phyloP scores from a whole-genome alignment of 1,140 invertebrate genomes.

The Sitobion miscanthi region DNA sequence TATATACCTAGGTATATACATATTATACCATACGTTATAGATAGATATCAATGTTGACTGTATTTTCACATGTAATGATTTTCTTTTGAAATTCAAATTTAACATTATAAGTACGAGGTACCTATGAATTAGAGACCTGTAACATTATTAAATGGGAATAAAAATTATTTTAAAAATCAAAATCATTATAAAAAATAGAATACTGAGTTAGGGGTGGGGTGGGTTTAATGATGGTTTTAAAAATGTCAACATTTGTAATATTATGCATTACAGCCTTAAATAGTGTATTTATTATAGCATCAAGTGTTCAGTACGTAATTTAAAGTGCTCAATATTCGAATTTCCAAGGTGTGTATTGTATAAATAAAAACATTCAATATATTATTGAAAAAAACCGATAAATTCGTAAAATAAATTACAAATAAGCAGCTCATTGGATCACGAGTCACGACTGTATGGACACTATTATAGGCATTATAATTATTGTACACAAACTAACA shows the following conservation, averaged over 20 bases:
- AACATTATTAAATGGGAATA: neutral
- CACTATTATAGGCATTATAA: neutral
- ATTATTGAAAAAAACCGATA: neutral
- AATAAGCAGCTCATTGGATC: neutral
- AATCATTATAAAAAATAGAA: neutral
- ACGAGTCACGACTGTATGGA: neutral
- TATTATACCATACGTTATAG: neutral
- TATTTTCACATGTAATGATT: neutral
- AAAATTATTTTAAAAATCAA: neutral
- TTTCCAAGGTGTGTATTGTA: neutral
- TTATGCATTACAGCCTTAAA: too few species aligned
- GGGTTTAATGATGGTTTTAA: too few species aligned
- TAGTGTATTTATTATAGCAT: too few species aligned
- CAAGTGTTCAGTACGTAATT: too few species aligned
- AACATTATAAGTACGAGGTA: neutral
- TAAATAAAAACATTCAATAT: neutral
- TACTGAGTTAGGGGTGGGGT: too few species aligned
- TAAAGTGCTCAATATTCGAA: neutral
- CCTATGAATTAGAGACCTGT: too few species aligned
- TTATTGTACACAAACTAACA: neutral
- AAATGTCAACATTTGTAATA: too few species aligned
- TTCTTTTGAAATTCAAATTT: neutral
- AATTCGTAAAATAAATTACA: neutral
- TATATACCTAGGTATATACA: too few species aligned
- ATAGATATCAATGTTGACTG: neutral